Evolutionary conservation across 1,140 invertebrate species (phyloP), one percentile per base, ranked within the genome.

Genomic region (Pseudoatta argentina): DNA sequence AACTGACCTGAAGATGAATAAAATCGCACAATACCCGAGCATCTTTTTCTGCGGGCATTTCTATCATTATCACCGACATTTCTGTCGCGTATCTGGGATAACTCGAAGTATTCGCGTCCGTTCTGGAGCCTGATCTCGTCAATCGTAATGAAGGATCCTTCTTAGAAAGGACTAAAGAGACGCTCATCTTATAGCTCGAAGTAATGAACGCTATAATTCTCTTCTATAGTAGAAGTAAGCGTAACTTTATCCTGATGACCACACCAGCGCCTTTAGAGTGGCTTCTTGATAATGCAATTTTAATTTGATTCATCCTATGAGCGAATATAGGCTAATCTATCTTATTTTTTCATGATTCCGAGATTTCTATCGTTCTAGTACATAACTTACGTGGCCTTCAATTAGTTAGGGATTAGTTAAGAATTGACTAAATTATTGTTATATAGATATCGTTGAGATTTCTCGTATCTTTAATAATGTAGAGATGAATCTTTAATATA

Each of bases 201-300:
- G 39, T 21, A 78, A 30, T 44, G 18, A 18, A 24, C 44, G 57
- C 39, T 78, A 89, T 76, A 48, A 88, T 72, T 44, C 69, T 69
- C 61, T 21, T 18, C 8, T 66, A 6, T 14, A 51, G 14, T 44
- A 44, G 16, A 8, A 53, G 39, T 66, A 69, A 86, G 86, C 27
- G 51, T 71, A 89, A 86, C 76, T 88, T 86, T 48, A 64, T 44
- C 79, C 39, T 30, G 71, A 53, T 48, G 10, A 72, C 39, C 39
- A 10, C 48, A 44, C 14, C 79, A 18, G 34, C 57, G 34, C 21
- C 48, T 21, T 78, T 30, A 48, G 34, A 61, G 12, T n/a, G 12
- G 34, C 18, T 87, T 59, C 78, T 76, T 81, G 87, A 87, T 87
- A 90, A 88, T 86, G n/a, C 63, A 55, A 64, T n/a, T 78, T 86